Evolutionary conservation across 2,113 vertebrate species (phyloP), one percentile per base, ranked within the genome.

Genomic region (Acanthochromis polyacanthus): DNA sequence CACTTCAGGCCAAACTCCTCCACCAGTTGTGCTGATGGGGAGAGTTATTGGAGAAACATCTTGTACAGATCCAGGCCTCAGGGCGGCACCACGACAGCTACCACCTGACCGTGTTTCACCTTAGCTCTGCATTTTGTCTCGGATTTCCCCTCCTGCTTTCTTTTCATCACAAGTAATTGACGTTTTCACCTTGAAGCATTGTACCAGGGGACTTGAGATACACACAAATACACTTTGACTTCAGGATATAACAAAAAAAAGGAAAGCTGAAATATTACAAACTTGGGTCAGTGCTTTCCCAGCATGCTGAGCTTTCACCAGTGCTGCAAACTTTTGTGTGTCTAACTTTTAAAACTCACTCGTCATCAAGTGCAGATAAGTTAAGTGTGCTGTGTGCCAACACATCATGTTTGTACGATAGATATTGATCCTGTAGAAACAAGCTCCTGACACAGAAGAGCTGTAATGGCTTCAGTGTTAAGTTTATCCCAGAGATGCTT

Each of bases 81-180:
- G 77, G 71, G 52, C 55, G 15, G 40, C 30, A 46, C 65, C 63
- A 40, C 17, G 25, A 50, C 45, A 65, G 53, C 78, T 79, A 78
- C 75, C 61, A 68, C 64, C 68, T 61, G 77, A 87, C 78, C 17
- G 12, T 22, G 0, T 89, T 92, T 90, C 72, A 87, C 65, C 84
- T 91, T 68, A 85, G 77, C 78, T 84, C 51, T 63, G 78, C 80
- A 81, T 88, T 90, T 89, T 86, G 61, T 63, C 52, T 66, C 5
- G 20, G 59, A 17, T 36, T 52, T 7, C 25, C 3, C 17, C 64
- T 71, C 28, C 58, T 38, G 45, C 64, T 40, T 64, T 48, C 63
- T 72, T 78, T 87, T 89, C 71, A 82, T 87, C 58, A 52, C 52
- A 64, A 79, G 80, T 86, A 89, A 90, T 75, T 86, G 88, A 88